A percentile compares a stretch with the other conserved stretches of the same genome.
phyloP scores from a whole-genome alignment of 2,888 invertebrate genomes.

The Smittia sp. region DNA sequence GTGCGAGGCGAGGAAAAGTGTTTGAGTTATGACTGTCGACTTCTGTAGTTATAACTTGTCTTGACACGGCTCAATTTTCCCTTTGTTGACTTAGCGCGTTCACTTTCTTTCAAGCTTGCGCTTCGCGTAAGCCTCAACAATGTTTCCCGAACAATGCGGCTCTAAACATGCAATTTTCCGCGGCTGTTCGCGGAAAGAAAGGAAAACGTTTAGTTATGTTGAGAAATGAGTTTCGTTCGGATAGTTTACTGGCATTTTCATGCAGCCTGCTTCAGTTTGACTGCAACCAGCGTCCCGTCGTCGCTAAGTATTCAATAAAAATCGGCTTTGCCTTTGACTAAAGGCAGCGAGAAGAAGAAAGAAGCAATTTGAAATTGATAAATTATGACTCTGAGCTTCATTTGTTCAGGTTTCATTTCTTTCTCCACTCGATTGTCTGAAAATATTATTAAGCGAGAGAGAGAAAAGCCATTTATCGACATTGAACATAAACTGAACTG shows the following conservation, averaged over 20 bases:
- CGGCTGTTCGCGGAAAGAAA: neutral
- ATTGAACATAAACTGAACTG: constrained; percentile 29
- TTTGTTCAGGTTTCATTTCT: constrained; percentile 22
- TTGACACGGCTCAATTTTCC: neutral
- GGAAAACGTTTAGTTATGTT: constrained; percentile 28
- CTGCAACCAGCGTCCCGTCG: neutral
- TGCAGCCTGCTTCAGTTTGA: constrained; percentile 4
- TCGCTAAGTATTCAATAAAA: neutral
- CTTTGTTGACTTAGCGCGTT: neutral
- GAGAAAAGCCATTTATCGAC: constrained; percentile 21
- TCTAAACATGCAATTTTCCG: constrained; percentile 1
- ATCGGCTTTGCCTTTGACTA: neutral
- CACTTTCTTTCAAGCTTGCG: neutral
- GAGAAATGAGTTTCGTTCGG: constrained; percentile 26
- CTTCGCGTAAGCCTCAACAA: neutral
- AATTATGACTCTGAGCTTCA: constrained; percentile 36
- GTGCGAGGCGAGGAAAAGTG: neutral
- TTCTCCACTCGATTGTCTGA: constrained; percentile 24
- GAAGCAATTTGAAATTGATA: constrained; percentile 29
- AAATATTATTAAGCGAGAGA: constrained; percentile 19
- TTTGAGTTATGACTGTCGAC: neutral
- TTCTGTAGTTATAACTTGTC: neutral
- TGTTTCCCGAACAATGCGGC: neutral
- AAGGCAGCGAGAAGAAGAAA: neutral
- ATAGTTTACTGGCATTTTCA: neutral